Evolutionary conservation across 2,888 invertebrate species (phyloP).

Genomic region (Schizaphis graminum): DNA sequence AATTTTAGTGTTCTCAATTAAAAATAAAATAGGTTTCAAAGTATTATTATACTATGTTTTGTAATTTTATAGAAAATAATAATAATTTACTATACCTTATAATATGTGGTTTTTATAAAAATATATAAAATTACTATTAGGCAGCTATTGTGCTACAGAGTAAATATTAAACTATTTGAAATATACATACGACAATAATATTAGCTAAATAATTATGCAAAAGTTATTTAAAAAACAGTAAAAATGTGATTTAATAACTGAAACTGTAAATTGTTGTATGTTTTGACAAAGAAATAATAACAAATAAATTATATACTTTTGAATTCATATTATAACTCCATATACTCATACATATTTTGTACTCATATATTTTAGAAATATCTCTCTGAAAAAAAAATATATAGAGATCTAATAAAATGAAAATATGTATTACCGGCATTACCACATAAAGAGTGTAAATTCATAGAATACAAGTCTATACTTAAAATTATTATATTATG

Average conservation of each 20-base stretch:
- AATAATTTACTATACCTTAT: neutral
- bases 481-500: slow-evolving; percentile 20
- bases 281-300: neutral
- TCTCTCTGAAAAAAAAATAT: slow-evolving; percentile 11
- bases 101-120: neutral
- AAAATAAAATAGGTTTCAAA: neutral
- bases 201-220: neutral
- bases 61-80: neutral
- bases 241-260: neutral
- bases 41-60: neutral
- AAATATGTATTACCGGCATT: neutral
- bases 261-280: neutral
- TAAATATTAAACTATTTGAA: neutral
- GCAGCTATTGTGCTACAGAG: neutral
- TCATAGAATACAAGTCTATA: neutral
- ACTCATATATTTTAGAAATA: slow-evolving; percentile 71
- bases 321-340: neutral
- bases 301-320: neutral
- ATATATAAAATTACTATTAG: neutral
- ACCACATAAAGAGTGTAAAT: neutral
- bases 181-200: neutral
- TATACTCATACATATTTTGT: slow-evolving; percentile 67
- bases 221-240: neutral
- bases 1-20: neutral
- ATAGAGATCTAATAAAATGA: neutral